Base-by-base conservation (phyloP, 2,888 invertebrate genomes). In the Noctuana brunneofusca region DNA sequence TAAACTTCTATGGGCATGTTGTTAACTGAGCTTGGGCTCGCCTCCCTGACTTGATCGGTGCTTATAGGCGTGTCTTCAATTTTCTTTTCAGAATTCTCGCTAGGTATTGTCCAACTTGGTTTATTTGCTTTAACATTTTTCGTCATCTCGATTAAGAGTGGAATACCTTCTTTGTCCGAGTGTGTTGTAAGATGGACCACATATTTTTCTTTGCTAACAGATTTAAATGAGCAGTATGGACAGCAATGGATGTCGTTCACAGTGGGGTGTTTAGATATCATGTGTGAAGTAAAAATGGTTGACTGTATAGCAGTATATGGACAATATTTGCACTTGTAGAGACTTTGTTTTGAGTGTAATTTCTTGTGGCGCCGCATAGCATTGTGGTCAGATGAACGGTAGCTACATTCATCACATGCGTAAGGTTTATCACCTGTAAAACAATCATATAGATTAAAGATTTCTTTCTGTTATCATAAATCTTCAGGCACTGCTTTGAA, bases 241-340 rank as follows among this genome's bases (percentile, higher is more conserved):
- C 95, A 95, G 3, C 92, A 87, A 72, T 93, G 94, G 71, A 96
- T 84, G 14, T 95, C 91, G 63, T 93, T 94, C 65, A 93, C 80
- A 24, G 94, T 94, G 0, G 96, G 96, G 82, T 97, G 97, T 76
- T 96, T 96, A 58, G 94, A 95, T 71, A 95, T 93, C 76, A 97
- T 91, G 78, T 97, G 97, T 18, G 93, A 90, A 73, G 96, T 95
- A 80, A 95, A 96, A 0, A 95, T 93, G 5, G 95, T 95, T 60
- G 96, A 96, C 80, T 96, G 96, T 69, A 97, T 97, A 71, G 95
- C 94, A 11, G 94, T 94, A 81, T 96, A 97, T 0, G 94, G 92
- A 75, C 97, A 97, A 75, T 94, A 93, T 50, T 94, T 94, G 76
- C 97, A 97, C 69, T 94, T 93, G 83, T 97, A 97, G 0, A 94